Conservation (phyloP, 2,797 vertebrate species). For the Balearica regulorum region DNA sequence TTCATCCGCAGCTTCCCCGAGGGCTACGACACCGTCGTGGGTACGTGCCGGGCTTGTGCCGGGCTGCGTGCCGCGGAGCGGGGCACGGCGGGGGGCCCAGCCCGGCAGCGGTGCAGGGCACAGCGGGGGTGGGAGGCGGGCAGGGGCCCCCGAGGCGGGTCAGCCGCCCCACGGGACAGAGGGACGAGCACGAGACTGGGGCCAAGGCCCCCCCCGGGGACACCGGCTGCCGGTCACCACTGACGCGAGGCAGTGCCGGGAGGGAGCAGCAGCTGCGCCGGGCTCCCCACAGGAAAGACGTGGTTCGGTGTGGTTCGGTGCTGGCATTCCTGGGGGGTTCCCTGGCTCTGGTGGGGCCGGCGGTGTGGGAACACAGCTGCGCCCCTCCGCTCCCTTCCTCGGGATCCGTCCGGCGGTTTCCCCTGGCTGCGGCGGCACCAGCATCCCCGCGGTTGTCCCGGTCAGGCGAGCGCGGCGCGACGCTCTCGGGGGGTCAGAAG, state of each 20-base stretch:
- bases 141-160: fast-evolving
- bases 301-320: fast-evolving
- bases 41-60: slow-evolving; percentile 71
- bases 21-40: slow-evolving; percentile 88
- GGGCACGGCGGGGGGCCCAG: too few relatives aligned
- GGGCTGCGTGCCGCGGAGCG: fast-evolving
- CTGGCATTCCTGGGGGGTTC: background rate
- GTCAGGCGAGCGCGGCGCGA: slow-evolving; percentile 87
- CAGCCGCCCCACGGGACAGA: fast-evolving
- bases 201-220: background rate
- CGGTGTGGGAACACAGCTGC: background rate
- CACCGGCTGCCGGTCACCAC: fast-evolving
- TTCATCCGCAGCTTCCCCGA: slow-evolving; percentile 91
- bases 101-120: too few relatives aligned
- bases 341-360: background rate
- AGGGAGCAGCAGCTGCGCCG: fast-evolving
- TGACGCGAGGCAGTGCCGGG: fast-evolving
- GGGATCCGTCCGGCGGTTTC: background rate
- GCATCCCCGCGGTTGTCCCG: background rate
- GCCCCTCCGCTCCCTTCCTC: background rate
- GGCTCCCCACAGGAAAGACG: fast-evolving
- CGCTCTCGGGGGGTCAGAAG: slow-evolving; percentile 94
- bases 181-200: fast-evolving
- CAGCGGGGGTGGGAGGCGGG: too few relatives aligned
- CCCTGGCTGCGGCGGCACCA: background rate